Conservation (phyloP, 2,797 vertebrate species). For the Tenualosa thibaudeaui region DNA sequence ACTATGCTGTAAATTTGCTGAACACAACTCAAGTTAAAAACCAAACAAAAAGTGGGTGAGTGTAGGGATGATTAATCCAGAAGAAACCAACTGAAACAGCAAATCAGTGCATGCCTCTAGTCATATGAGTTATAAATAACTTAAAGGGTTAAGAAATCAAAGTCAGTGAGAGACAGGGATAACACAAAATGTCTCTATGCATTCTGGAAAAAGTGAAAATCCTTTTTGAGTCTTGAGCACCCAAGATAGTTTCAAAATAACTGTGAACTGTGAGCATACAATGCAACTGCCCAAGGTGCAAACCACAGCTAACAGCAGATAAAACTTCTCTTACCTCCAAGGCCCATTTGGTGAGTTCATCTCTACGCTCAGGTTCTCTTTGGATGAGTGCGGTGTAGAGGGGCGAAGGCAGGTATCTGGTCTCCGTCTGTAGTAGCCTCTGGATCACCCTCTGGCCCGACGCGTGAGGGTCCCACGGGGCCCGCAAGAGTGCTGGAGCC, state of each 20-base stretch:
- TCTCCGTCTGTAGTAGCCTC: constrained; percentile 72
- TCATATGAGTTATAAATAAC: not conserved
- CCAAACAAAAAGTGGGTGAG: not conserved
- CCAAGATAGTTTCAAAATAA: not conserved
- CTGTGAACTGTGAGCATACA: too few relatives aligned
- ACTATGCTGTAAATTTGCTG: not conserved
- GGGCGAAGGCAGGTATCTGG: constrained; percentile 70
- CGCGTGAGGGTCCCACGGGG: constrained; percentile 73
- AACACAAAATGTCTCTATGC: not conserved
- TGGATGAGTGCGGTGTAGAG: constrained; percentile 74
- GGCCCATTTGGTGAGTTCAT: constrained; percentile 75
- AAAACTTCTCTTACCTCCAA: constrained; percentile 66
- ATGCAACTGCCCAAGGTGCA: not conserved
- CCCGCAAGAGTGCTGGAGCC: constrained; percentile 58
- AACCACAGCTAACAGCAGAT: not conserved
- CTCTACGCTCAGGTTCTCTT: constrained; percentile 69
- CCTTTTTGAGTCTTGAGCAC: too few relatives aligned
- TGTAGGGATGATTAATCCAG: not conserved
- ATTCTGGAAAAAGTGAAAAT: not conserved
- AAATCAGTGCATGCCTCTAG: not conserved
- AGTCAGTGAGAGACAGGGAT: not conserved
- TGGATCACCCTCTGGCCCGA: constrained; percentile 74
- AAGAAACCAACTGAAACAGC: not conserved
- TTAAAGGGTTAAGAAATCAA: not conserved
- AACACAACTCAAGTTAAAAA: not conserved